Conservation (phyloP, 2,113 vertebrate genomes). For the Coturnix japonica region DNA sequence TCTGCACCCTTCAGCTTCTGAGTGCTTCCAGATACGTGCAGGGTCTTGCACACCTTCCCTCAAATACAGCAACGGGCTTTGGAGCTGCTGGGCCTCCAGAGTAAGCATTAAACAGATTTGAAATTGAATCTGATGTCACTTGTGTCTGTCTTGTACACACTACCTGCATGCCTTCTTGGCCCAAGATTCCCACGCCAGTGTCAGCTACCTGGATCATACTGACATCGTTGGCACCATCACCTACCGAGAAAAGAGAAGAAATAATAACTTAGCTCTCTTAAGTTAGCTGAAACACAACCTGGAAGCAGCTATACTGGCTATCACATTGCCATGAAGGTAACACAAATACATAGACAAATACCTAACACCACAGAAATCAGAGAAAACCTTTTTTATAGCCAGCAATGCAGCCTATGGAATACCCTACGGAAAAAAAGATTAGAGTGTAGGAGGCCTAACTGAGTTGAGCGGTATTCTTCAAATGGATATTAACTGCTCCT, state of each 20-base stretch:
- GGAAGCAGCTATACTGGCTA: not conserved
- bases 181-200: slow-evolving; percentile 83
- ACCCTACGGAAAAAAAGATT: not conserved
- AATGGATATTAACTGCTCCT: not conserved
- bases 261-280: not conserved
- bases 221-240: slow-evolving; percentile 90
- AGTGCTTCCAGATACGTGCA: not conserved
- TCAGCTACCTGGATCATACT: slow-evolving; percentile 91
- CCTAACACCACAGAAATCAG: not conserved
- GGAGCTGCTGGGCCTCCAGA: not conserved
- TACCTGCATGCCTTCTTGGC: slow-evolving; percentile 93
- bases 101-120: not conserved
- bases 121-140: not conserved
- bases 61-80: fast-evolving
- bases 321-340: not conserved
- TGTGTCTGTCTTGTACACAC: not conserved
- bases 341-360: not conserved
- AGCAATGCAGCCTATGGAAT: not conserved
- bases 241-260: slow-evolving; percentile 56
- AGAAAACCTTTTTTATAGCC: not conserved
- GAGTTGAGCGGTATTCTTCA: not conserved
- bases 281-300: not conserved
- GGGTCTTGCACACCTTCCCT: not conserved
- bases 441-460: not conserved
- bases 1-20: not conserved